Evolutionary conservation across 2,888 invertebrate genomes (phyloP).

Genomic region (Timandra comae): DNA sequence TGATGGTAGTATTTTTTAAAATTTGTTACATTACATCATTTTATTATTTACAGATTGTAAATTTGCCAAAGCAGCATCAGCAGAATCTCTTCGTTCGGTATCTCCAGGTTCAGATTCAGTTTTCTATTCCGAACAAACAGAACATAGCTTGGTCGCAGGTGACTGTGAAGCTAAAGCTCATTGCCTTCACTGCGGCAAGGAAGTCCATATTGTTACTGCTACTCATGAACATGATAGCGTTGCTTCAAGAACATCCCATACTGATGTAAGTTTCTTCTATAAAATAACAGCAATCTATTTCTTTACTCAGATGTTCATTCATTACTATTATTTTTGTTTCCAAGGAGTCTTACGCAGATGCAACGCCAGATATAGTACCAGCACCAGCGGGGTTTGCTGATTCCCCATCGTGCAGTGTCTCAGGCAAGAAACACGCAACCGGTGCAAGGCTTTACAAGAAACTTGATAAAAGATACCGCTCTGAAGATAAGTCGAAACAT

Average conservation of each 20-base stretch:
- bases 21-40: slow-evolving; percentile 9
- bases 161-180: slow-evolving; percentile 80
- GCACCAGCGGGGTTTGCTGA: slow-evolving; percentile 94
- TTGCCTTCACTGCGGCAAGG: slow-evolving; percentile 90
- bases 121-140: slow-evolving; percentile 88
- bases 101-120: slow-evolving; percentile 94
- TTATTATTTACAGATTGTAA: slow-evolving; percentile 63
- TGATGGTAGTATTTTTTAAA: neutral
- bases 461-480: slow-evolving; percentile 86
- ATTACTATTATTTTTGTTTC: slow-evolving; percentile 15
- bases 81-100: slow-evolving; percentile 91
- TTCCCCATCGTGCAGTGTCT: slow-evolving; percentile 78
- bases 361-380: slow-evolving; percentile 84
- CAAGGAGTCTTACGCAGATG: slow-evolving; percentile 70
- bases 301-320: no score
- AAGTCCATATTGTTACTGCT: slow-evolving; percentile 80
- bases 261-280: slow-evolving; percentile 49
- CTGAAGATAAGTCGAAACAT: slow-evolving; percentile 83
- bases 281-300: no score
- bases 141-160: slow-evolving; percentile 67
- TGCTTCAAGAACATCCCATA: slow-evolving; percentile 62
- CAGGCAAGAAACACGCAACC: slow-evolving; percentile 50
- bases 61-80: slow-evolving; percentile 86
- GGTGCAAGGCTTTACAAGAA: slow-evolving; percentile 84
- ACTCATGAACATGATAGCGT: slow-evolving; percentile 62